phyloP scores from a whole-genome alignment of 2,888 invertebrate species.

The Herminia tarsipennalis region DNA sequence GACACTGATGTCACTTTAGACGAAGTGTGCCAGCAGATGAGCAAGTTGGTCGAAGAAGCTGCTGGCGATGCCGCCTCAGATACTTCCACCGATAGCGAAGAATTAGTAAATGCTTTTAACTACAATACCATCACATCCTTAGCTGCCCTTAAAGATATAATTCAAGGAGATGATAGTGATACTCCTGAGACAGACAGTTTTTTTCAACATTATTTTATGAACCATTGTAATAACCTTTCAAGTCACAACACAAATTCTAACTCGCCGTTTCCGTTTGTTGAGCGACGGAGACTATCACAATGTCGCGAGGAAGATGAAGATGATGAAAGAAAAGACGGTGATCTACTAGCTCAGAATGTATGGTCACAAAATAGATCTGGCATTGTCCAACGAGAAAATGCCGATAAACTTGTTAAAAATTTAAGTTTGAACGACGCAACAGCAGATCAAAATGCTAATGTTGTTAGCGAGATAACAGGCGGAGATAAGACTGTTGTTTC shows the following conservation, averaged over 20 bases:
- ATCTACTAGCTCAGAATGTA: conserved; percentile 43
- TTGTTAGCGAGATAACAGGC: conserved; percentile 22
- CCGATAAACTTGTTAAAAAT: conserved; percentile 39
- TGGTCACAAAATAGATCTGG: conserved; percentile 47
- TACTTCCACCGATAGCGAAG: conserved; percentile 87
- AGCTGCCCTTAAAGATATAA: conserved; percentile 88
- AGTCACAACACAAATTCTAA: conserved; percentile 80
- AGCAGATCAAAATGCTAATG: conserved; percentile 43
- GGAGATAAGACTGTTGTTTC: conserved; percentile 17
- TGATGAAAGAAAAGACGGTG: conserved; percentile 80
- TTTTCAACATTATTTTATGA: conserved; percentile 90
- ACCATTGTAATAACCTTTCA: conserved; percentile 89
- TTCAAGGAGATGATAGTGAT: conserved; percentile 86
- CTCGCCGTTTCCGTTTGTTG: conserved; percentile 82
- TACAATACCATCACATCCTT: conserved; percentile 89
- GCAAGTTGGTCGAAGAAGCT: conserved; percentile 51
- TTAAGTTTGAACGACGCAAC: conserved; percentile 30
- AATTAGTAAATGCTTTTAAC: conserved; percentile 88
- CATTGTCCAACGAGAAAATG: conserved; percentile 42
- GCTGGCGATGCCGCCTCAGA: conserved; percentile 53
- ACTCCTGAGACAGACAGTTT: conserved; percentile 86
- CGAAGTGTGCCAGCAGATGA: conserved; percentile 56
- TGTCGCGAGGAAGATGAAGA: conserved; percentile 95
- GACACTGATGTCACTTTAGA: conserved; percentile 47
- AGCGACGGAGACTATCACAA: conserved; percentile 90